Base-by-base conservation (phyloP, 2,113 vertebrate genomes). In the Hucho hucho region DNA sequence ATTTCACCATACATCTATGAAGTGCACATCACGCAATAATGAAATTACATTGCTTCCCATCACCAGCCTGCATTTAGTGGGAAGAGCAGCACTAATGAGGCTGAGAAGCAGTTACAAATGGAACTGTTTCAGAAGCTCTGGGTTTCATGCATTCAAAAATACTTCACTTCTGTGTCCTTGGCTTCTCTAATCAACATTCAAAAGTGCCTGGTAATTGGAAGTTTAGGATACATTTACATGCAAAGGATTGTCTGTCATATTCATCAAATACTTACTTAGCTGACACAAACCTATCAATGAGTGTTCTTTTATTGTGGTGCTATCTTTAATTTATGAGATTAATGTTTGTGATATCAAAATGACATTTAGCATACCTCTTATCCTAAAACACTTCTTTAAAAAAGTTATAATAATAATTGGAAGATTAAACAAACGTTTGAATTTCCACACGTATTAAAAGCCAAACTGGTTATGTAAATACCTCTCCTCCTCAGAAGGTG, bases 391-490 rank as follows among this genome's bases (percentile, higher is more conserved):
- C 47, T 11, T 49, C 0, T 47, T 47, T 46, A 37, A 37, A 7
- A 16, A 53, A 32, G 2, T 18, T 16, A 73, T 12, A 59, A 71
- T 32, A 72, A 25, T 29, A 71, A 75, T 56, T 72, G 67, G n/a
- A 73, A 67, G 77, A 69, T 22, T 46, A 76, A 25, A 77, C 64
- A 82, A 75, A 69, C 43, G 67, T 67, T 63, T 72, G 13, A 69
- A 87, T 90, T 86, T 90, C 81, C 85, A 87, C 85, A 75, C 84
- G 77, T 65, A 43, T 86, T 86, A 87, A 75, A 89, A 85, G 72
- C 78, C 79, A 75, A 75, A 86, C 82, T 84, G 84, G 77, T 86
- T 91, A 92, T 93, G 91, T 86, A 93, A 93, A 93, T 91, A 82
- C 22, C 37, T 43, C 37, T 43, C 9, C 37, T 43, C 9, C 91